A percentile compares a stretch with the other conserved stretches of the same genome.
These are phyloP conservation scores for Tachycineta bicolor DNA, from an alignment of 2,113 vertebrate species.

Conservation along the genomic window DNA sequence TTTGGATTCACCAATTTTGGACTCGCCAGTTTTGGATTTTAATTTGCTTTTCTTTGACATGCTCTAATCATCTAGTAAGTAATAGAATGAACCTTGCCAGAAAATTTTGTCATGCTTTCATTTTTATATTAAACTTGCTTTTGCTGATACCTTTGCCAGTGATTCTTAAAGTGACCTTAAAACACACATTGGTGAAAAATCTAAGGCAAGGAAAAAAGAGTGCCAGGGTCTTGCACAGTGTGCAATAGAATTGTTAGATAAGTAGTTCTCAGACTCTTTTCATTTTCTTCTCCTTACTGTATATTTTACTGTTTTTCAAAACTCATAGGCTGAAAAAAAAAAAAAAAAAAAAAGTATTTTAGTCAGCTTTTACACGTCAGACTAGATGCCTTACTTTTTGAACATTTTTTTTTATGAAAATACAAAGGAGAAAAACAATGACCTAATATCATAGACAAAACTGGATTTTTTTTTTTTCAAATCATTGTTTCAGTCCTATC, in stretches of 20 bases:
- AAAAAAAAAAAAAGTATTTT: neutral
- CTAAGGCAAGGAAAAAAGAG: neutral
- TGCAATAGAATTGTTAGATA: neutral
- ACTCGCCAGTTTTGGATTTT: neutral
- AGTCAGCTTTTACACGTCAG: neutral
- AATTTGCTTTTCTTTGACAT: neutral
- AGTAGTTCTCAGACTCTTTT: neutral
- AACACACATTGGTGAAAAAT: neutral
- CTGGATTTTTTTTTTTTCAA: neutral
- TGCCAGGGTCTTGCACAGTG: accelerated
- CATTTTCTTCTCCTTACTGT: neutral
- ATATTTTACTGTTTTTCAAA: neutral
- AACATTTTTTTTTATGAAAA: neutral
- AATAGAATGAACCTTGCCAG: neutral
- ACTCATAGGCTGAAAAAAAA: neutral
- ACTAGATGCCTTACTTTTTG: neutral
- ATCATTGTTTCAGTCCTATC: neutral
- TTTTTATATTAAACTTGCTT: neutral
- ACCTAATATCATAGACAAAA: neutral
- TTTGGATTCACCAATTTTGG: neutral
- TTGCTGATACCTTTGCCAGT: neutral
- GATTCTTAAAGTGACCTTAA: neutral
- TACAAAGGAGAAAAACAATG: neutral
- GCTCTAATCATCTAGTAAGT: neutral
- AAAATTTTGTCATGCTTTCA: neutral